Evolutionary conservation across 2,113 vertebrate species (phyloP), one percentile per base, ranked within the genome.

Genomic region (Epinephelus lanceolatus): DNA sequence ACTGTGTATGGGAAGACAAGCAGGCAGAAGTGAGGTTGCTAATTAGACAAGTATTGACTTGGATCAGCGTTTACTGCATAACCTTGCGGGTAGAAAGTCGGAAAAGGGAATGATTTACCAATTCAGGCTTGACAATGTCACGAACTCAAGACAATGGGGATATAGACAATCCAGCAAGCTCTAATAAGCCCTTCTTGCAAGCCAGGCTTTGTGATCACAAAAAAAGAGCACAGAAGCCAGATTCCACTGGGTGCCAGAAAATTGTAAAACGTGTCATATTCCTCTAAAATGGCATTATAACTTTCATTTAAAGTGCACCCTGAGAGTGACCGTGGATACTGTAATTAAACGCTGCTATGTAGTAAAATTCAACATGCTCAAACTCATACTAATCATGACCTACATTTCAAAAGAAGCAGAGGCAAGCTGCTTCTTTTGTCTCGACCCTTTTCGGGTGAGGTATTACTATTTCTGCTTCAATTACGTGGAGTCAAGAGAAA

Each of bases 31-130:
- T 30, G 42, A 3, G 67, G 47, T 47, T 81, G 76, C 86, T 92
- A 92, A 90, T 83, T 87, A 87, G 89, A 78, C 76, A 81, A 84
- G 63, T 82, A 86, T 88, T 71, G 89, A 90, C 57, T 76, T 66
- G 52, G 63, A 80, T 84, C 23, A 74, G 14, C 18, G 5, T 71
- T 81, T 73, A 49, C 56, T 27, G 71, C 56, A 76, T 49, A 78
- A 72, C 65, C 76, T 74, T 45, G 14, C 40, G 49, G 66, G 33
- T 57, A 59, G 70, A 71, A 76, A 83, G 62, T 15, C 5, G 5
- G 53, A 72, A 79, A 72, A 68, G 15, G 60, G 52, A 81, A 76
- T 47, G 27, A 78, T 69, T 80, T 83, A 57, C 33, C 59, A 66
- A 78, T 42, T 60, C 40, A 76, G 19, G 18, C 6, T 21, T 51